These are phyloP conservation scores for Spodoptera littoralis DNA, from an alignment of 2,888 invertebrate genomes.

Conservation along the genomic window DNA sequence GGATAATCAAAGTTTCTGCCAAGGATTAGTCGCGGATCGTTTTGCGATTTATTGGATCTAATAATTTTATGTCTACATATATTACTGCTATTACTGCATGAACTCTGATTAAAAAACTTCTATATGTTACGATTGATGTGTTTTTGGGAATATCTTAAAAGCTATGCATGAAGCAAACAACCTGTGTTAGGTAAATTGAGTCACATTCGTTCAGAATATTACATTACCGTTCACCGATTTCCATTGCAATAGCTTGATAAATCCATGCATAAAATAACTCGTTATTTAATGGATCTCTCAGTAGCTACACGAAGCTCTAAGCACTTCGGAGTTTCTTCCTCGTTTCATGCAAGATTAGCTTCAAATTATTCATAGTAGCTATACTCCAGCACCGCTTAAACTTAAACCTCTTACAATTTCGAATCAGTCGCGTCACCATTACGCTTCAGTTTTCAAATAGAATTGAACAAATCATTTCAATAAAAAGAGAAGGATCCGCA, in stretches of 20 bases:
- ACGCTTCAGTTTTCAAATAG: slow-evolving; percentile 31
- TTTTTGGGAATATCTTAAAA: background rate
- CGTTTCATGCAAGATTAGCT: slow-evolving; percentile 45
- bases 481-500: slow-evolving; percentile 28
- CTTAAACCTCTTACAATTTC: slow-evolving; percentile 22
- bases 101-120: slow-evolving; percentile 37
- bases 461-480: slow-evolving; percentile 40
- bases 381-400: slow-evolving; percentile 16
- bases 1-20: slow-evolving; percentile 51
- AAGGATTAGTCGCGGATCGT: slow-evolving; percentile 36
- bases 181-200: background rate
- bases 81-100: slow-evolving; percentile 16
- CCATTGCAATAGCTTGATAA: background rate
- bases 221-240: too few relatives aligned
- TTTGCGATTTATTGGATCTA: slow-evolving; percentile 41
- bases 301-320: slow-evolving; percentile 17
- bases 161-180: background rate
- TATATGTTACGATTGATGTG: background rate
- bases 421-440: slow-evolving; percentile 15
- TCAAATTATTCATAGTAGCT: slow-evolving; percentile 35
- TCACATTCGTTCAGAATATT: too few relatives aligned
- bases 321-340: slow-evolving; percentile 23
- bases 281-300: slow-evolving; percentile 30
- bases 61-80: slow-evolving; percentile 30
- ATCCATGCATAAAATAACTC: background rate